phyloP scores from a whole-genome alignment of 2,113 vertebrate genomes.

The Oryctolagus cuniculus region mOryCun1.1 NC_091441.1:61836501-61837000 shows the following conservation, averaged over 20 bases:
- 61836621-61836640: slow-evolving; percentile 8
- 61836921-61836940: background rate
- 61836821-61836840: background rate
- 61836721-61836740: slow-evolving; percentile 42
- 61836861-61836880: background rate
- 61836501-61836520: too few relatives aligned
- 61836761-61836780: background rate
- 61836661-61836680: slow-evolving; percentile 75
- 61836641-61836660: slow-evolving; percentile 73
- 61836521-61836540: too few relatives aligned
- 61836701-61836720: slow-evolving; percentile 74
- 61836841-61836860: background rate
- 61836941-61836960: background rate
- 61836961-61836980: background rate
- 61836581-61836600: slow-evolving; percentile 49
- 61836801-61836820: background rate
- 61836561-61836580: background rate
- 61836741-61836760: background rate
- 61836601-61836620: slow-evolving; percentile 73
- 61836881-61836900: background rate
- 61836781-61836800: background rate
- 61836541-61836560: too few relatives aligned
- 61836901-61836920: background rate
- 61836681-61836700: slow-evolving; percentile 60
- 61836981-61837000: background rate